Evolutionary conservation across 1,140 invertebrate species (phyloP).

Genomic region (Lysiphlebus fabarum): DNA sequence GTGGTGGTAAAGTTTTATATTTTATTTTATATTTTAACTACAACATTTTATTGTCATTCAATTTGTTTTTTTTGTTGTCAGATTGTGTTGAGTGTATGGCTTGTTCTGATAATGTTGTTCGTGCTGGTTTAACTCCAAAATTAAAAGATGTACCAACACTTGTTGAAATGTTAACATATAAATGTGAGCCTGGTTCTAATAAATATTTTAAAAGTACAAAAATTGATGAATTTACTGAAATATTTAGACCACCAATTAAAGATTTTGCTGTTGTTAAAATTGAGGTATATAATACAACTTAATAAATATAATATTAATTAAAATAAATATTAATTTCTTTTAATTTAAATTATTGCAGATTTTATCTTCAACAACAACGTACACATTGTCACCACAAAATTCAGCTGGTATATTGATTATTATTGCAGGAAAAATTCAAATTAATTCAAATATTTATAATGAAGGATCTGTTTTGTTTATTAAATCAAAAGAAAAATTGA

Average conservation of each 20-base stretch:
- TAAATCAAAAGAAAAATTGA: slow-evolving; percentile 57
- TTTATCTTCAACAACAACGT: slow-evolving; percentile 47
- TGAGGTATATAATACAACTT: too few species aligned
- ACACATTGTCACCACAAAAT: slow-evolving; percentile 57
- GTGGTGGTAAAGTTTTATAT: slow-evolving; percentile 66
- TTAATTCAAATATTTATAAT: slow-evolving; percentile 57
- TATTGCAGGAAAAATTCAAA: slow-evolving; percentile 58
- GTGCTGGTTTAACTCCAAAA: slow-evolving; percentile 95
- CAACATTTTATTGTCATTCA: too few species aligned
- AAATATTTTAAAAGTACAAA: slow-evolving; percentile 66
- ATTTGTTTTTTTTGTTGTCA: slow-evolving; percentile 52
- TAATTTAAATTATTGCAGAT: slow-evolving; percentile 53
- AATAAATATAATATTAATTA: too few species aligned
- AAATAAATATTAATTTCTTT: slow-evolving; percentile 11
- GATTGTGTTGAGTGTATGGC: slow-evolving; percentile 99
- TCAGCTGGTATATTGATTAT: slow-evolving; percentile 69
- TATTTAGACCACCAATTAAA: slow-evolving; percentile 79
- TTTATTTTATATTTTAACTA: slow-evolving; percentile 4
- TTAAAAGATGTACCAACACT: slow-evolving; percentile 88
- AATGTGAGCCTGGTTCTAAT: slow-evolving; percentile 59
- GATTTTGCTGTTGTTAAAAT: slow-evolving; percentile 89
- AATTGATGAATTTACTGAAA: slow-evolving; percentile 67
- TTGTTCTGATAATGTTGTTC: slow-evolving; percentile 95
- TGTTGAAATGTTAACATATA: slow-evolving; percentile 79
- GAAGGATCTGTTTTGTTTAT: slow-evolving; percentile 60